Conservation (phyloP, 2,113 vertebrate species). For the Rhynchopsitta pachyrhyncha region DNA sequence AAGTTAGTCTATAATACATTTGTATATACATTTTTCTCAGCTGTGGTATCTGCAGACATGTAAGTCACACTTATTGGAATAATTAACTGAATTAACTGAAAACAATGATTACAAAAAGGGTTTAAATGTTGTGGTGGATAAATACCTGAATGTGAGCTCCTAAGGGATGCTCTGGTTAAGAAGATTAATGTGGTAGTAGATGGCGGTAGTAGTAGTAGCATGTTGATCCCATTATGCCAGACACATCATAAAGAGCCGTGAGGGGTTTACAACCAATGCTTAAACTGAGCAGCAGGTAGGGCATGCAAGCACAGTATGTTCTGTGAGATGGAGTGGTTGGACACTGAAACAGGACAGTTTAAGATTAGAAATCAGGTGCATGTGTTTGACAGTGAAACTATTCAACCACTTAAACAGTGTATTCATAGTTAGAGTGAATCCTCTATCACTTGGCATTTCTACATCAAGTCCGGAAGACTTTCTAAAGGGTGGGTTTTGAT, state of each 20-base stretch:
- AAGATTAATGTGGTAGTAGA: slow-evolving; percentile 21
- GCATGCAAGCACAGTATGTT: neutral
- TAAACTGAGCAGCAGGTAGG: slow-evolving; percentile 9
- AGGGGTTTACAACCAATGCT: slow-evolving; percentile 6
- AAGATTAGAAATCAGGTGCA: neutral
- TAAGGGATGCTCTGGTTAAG: neutral
- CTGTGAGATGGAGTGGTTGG: neutral
- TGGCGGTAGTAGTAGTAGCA: neutral
- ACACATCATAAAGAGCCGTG: neutral
- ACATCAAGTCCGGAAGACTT: neutral
- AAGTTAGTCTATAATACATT: neutral
- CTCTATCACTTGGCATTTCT: neutral
- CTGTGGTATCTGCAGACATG: neutral
- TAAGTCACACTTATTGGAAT: neutral
- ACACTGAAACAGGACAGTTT: neutral
- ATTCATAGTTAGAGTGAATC: neutral
- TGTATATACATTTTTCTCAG: neutral
- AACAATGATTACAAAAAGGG: neutral
- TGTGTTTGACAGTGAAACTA: neutral
- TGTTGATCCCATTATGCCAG: neutral
- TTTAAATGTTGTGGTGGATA: neutral
- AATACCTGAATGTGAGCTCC: neutral
- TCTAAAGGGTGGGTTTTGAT: neutral
- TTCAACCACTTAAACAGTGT: neutral
- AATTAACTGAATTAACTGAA: neutral